Conservation (phyloP, 1,140 invertebrate species). For the Magallana ariakensis region DNA sequence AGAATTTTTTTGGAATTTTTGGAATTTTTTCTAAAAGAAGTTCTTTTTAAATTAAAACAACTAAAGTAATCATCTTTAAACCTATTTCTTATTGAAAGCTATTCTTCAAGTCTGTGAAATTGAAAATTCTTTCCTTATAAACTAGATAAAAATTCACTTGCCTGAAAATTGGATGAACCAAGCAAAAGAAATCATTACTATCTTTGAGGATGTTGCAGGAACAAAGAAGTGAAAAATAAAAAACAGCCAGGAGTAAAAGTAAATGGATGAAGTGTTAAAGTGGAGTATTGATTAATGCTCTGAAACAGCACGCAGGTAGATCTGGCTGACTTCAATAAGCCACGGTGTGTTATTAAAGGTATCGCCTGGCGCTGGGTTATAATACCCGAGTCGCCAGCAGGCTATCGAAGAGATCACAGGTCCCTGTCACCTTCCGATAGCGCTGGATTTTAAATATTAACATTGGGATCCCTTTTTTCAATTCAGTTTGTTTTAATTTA, state of each 20-base stretch:
- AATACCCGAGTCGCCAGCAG: background rate
- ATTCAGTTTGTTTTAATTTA: background rate
- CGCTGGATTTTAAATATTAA: background rate
- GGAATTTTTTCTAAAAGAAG: too few relatives aligned
- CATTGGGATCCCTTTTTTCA: background rate
- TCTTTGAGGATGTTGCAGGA: background rate
- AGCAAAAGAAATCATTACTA: background rate
- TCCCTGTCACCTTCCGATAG: background rate
- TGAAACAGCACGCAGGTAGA: background rate
- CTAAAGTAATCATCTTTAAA: too few relatives aligned
- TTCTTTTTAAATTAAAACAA: too few relatives aligned
- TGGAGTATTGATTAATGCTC: background rate
- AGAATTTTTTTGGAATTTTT: too few relatives aligned
- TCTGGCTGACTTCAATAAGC: background rate
- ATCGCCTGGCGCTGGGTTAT: background rate
- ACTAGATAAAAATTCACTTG: background rate
- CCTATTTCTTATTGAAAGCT: too few relatives aligned
- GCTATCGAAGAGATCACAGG: conserved; percentile 7
- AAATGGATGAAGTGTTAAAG: conserved; percentile 9
- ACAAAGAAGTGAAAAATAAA: background rate
- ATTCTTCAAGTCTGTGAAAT: too few relatives aligned
- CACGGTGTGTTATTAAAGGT: conserved; percentile 6
- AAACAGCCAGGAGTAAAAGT: background rate
- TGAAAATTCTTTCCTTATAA: too few relatives aligned
- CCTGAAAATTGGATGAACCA: background rate